A percentile compares a stretch with the other conserved stretches of the same genome.
These are phyloP conservation scores for Formica aserva DNA, from an alignment of 2,888 invertebrate species.

Conservation along the genomic window DNA sequence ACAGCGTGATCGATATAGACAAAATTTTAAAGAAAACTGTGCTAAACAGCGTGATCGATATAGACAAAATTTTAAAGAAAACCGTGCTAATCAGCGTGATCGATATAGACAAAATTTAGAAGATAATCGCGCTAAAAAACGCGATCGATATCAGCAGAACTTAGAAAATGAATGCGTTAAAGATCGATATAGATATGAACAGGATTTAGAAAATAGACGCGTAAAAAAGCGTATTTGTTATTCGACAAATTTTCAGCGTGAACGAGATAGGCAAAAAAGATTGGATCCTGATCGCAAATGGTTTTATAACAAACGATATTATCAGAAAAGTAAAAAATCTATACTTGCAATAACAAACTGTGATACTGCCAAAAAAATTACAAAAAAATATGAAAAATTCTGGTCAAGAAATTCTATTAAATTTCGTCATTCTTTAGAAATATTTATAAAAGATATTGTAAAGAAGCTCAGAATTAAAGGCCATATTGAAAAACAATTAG, in stretches of 20 bases:
- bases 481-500: background rate
- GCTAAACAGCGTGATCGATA: background rate
- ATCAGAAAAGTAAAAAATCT: background rate
- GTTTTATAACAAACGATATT: conserved; percentile 17
- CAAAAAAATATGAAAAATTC: background rate
- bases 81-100: background rate
- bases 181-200: background rate
- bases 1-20: background rate
- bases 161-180: background rate
- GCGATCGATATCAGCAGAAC: background rate
- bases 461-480: background rate
- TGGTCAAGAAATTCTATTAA: background rate
- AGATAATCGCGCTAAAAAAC: background rate
- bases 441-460: background rate
- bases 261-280: background rate
- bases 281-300: background rate
- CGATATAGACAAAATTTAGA: background rate
- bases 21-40: too few relatives aligned
- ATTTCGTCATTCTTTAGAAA: too few relatives aligned
- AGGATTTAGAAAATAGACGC: background rate
- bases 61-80: background rate
- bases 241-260: background rate
- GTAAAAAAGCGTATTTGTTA: background rate
- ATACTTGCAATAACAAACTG: background rate
- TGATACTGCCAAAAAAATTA: background rate